Base-by-base conservation (phyloP, 2,888 invertebrate genomes). In the Baccha elongata region DNA sequence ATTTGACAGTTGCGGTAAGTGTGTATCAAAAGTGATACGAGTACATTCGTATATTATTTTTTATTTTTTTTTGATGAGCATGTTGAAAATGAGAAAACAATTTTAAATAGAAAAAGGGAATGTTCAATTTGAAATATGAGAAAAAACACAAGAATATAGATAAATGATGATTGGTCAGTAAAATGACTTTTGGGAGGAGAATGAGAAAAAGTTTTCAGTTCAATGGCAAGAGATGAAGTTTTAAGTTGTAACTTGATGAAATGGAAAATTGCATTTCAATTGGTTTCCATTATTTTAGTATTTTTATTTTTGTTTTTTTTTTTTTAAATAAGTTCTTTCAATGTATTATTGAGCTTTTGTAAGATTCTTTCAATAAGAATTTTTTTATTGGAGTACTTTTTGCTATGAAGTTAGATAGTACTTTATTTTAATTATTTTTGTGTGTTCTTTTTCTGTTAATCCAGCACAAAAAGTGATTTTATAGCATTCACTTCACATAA, bases 1-100 rank as follows among this genome's bases (percentile, higher is more conserved):
- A 91, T 88, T 88, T 91, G 85, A 90, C 91, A 75, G 86, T 91
- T 85, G 88, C 87, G 86, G 90, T 91, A 86, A 88, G 90, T 88
- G 55, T 48, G 42, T 35, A 15, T 10, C 26, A 19, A 35, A 46
- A 23, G 44, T 19, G 15, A 19, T 42, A 44, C 8, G 1, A 29
- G 35, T n/a, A 23, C 23, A 50, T 50, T 26, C 32, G 32, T 17
- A 29, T 60, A 19, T 53, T 35, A 19, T 32, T 46, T 48, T 46
- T 72, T 52, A 35, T 44, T 44, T 46, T 19, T 52, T 2, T 32
- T 32, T 7, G n/a, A n/a, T 44, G 11, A 8, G 8, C 6, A 17
- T 50, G 50, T 19, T 35, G 21, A 46, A 32, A 52, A 46, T 62
- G 11, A 29, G 74, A 52, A 46, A 68, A 53, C 8, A 23, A 50